These are phyloP conservation scores for Pavo muticus DNA, from an alignment of 2,113 vertebrate genomes.

Conservation along the genomic window DNA sequence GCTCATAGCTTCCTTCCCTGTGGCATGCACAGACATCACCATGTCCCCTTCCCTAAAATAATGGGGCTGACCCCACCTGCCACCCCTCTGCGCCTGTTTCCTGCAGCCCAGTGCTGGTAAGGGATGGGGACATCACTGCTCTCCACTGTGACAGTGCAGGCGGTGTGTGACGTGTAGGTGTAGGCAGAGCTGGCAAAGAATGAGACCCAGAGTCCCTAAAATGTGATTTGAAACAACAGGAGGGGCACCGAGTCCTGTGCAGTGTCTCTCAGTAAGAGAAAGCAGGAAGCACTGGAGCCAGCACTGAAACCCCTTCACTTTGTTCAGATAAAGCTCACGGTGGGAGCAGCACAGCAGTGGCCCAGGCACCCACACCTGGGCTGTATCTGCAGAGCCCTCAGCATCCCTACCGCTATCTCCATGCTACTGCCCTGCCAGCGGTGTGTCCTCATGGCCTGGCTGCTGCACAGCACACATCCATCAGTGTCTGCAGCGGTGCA, in stretches of 20 bases:
- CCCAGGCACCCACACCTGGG: rapidly evolving
- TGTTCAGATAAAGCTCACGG: background rate
- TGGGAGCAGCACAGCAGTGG: rapidly evolving
- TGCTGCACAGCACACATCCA: background rate
- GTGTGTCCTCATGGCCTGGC: background rate
- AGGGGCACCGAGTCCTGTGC: background rate
- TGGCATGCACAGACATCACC: background rate
- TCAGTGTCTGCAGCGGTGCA: background rate
- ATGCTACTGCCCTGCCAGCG: rapidly evolving
- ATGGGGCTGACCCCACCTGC: background rate
- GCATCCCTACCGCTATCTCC: rapidly evolving
- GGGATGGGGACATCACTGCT: background rate
- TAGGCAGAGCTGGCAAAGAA: background rate
- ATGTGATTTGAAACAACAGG: background rate
- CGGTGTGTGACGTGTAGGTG: background rate
- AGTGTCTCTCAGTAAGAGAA: rapidly evolving
- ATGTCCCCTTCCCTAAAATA: rapidly evolving
- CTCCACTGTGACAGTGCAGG: background rate
- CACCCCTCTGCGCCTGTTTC: no score
- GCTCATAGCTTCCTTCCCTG: rapidly evolving
- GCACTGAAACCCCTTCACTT: background rate
- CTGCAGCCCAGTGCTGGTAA: background rate
- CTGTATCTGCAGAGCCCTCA: background rate
- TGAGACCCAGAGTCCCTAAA: background rate
- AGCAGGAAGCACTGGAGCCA: background rate